Evolutionary conservation across 1,140 invertebrate genomes (phyloP), one percentile per base, ranked within the genome.

Genomic region (Wiebesia pumilae): DNA sequence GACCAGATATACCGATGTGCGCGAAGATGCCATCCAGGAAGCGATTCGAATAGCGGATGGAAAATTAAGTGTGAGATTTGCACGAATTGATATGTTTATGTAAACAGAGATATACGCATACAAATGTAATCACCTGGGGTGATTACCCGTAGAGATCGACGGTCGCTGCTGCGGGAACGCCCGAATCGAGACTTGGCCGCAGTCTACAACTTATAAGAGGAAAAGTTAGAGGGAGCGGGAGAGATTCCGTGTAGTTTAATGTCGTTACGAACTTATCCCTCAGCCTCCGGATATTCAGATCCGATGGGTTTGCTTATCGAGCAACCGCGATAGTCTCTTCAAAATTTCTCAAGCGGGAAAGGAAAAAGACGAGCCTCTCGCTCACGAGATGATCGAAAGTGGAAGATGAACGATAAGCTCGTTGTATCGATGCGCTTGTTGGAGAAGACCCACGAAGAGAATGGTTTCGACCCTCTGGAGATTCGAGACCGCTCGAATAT

Each of bases 221-320:
- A 84, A 84, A 84, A 84, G 82, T 77, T 84, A 73, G 77, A 33
- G 12, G n/a, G 40, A 30, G 51, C 47, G 6, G 16, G 54, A 62
- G 73, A 65, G 54, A 58, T 78, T 84, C 73, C 58, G 75, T 54
- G 24, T 40, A 58, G 83, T 47, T 78, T 84, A 84, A 84, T 75
- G 75, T 67, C 58, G 83, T 84, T 84, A 78, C 58, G 33, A 84
- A 78, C 27, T 65, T 67, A 58, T 14, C 40, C 9, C 27, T 40
- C n/a, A 6, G 12, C 2, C 1, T 27, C 1, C 54, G 83, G 73
- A 83, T 83, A 83, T 62, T 73, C 67, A 27, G 30, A 69, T 67
- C 43, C 65, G 81, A 73, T 73, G 81, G 35, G 7, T 19, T 75
- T 43, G 71, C 71, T 75, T 75, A 43, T 75, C 71, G 75, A 33